Conservation (phyloP, 2,888 invertebrate species). For the Drosophila mettleri region DNA sequence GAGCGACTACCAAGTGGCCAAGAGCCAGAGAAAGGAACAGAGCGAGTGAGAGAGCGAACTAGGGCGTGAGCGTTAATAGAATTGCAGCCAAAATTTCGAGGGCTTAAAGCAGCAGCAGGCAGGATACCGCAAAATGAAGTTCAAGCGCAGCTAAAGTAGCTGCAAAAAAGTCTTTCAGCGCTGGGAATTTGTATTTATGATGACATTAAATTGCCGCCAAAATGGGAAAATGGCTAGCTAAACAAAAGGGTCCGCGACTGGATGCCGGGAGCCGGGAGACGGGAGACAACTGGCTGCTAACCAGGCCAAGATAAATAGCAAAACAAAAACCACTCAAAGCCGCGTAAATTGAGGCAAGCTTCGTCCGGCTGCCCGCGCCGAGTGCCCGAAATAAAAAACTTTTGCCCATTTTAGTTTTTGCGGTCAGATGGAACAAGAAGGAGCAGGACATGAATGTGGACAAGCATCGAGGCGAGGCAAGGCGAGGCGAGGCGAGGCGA, state of each 20-base stretch:
- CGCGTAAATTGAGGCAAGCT: slow-evolving; percentile 67
- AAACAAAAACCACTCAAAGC: slow-evolving; percentile 79
- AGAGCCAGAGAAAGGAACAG: neutral
- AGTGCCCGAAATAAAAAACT: slow-evolving; percentile 34
- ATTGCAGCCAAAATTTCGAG: slow-evolving; percentile 45
- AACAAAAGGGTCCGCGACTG: slow-evolving; percentile 23
- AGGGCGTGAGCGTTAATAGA: slow-evolving; percentile 60
- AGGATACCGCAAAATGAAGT: slow-evolving; percentile 46
- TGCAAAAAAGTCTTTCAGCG: slow-evolving; percentile 60
- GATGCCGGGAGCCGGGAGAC: too few relatives aligned
- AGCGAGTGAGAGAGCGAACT: neutral
- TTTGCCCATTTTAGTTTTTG: slow-evolving; percentile 56
- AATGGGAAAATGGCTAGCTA: slow-evolving; percentile 16
- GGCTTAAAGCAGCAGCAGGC: slow-evolving; percentile 53
- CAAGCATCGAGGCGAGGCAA: neutral
- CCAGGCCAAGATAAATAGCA: slow-evolving; percentile 72
- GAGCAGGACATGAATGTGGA: slow-evolving; percentile 5
- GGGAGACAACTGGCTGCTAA: slow-evolving; percentile 42
- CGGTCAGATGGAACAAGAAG: slow-evolving; percentile 50
- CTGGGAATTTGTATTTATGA: slow-evolving; percentile 78
- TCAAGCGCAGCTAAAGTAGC: slow-evolving; percentile 59
- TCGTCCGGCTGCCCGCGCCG: neutral
- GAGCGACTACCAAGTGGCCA: slow-evolving; percentile 46
- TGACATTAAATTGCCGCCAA: slow-evolving; percentile 75
- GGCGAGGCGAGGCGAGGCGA: neutral